phyloP scores from a whole-genome alignment of 1,140 invertebrate species.

The Anadara kagoshimensis region DNA sequence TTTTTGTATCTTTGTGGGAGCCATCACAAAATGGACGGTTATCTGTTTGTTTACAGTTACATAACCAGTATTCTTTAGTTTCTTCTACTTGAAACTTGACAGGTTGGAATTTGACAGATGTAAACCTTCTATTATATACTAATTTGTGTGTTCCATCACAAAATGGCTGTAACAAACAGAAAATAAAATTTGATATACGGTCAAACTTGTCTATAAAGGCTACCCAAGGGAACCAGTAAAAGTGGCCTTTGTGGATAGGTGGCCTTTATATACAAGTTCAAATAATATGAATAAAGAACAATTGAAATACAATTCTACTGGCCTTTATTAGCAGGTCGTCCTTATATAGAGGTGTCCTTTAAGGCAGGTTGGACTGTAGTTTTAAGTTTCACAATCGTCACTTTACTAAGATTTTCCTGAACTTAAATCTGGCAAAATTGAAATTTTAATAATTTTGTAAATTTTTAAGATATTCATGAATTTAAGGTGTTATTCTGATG shows the following conservation, averaged over 20 bases:
- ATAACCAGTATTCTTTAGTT: constrained; percentile 97
- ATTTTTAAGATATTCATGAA: too few species aligned
- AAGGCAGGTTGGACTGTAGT: neutral
- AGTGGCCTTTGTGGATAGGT: too few species aligned
- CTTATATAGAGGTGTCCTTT: neutral
- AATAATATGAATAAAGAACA: too few species aligned
- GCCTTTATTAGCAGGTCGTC: too few species aligned
- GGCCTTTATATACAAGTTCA: too few species aligned
- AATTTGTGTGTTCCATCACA: constrained; percentile 93
- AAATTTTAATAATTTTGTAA: too few species aligned
- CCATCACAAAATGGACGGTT: constrained; percentile 99
- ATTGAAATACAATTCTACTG: too few species aligned
- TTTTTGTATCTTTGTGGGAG: constrained; percentile 85
- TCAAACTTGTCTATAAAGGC: too few species aligned
- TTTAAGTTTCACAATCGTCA: neutral
- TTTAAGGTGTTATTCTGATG: neutral
- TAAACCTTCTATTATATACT: neutral
- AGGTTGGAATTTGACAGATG: constrained; percentile 77
- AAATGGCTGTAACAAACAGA: constrained; percentile 82
- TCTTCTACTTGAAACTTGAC: constrained; percentile 88
- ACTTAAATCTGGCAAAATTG: too few species aligned
- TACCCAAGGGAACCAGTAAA: too few species aligned
- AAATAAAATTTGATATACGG: neutral
- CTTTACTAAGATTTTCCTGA: too few species aligned
- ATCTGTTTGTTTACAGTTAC: constrained; percentile 97